Base-by-base conservation (phyloP, 2,113 vertebrate species). In the Gobius niger region DNA sequence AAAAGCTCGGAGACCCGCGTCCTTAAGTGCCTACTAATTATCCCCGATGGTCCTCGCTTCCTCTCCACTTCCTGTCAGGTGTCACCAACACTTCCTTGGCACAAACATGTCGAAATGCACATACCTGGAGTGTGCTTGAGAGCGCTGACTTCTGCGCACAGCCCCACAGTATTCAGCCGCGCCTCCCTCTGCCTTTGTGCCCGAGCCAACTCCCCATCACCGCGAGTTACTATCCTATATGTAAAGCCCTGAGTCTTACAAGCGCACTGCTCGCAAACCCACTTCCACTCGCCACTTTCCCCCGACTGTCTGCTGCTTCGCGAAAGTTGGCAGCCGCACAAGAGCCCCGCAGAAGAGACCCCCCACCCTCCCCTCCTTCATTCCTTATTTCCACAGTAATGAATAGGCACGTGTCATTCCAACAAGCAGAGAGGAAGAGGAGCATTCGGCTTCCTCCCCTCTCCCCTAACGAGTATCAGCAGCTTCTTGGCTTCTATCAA, bases 401-500 rank as follows among this genome's bases (percentile, higher is more conserved):
- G 78, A 76, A 73, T 70, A 72, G 67, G 53, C 69, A 63, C 65
- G 78, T 67, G 75, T 78, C 72, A 72, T 72, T 75, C 66, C 82
- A 56, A 75, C 68, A 67, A 69, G 77, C 75, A 75, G 68, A 61
- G 76, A 77, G 82, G 77, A 83, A 75, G 71, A 81, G 72, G 70
- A 78, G 66, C 66, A 67, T 53, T 60, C 63, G 69, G 75, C 69
- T 71, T 75, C 72, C 72, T 84, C 75, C 63, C 73, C 66, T 63
- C 42, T 59, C 42, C 51, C 60, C 56, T 72, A 75, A 75, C 75
- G 71, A 80, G 61, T 53, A 65, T 42, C 52, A 73, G 63, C 65
- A 68, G 61, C 56, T 19, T 68, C 70, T 72, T 80, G 67, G 71
- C 71, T 74, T 53, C 62, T 66, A 77, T 74, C 73, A 76, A 64